These are phyloP conservation scores for Epizoanthus scotinus DNA, from an alignment of 92 coral and sea anemone genomes.

Conservation along the genomic window DNA sequence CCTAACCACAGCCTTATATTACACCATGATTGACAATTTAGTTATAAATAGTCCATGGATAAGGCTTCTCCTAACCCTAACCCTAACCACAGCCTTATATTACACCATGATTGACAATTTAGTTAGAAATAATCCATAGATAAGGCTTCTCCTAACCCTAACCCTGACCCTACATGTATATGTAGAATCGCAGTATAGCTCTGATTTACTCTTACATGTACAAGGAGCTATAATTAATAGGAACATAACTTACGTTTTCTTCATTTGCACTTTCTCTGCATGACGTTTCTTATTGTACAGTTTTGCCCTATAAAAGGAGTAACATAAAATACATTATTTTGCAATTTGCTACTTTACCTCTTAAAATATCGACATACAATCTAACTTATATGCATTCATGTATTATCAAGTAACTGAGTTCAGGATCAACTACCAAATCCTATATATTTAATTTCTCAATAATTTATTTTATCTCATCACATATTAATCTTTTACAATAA, in stretches of 20 bases:
- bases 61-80: not conserved
- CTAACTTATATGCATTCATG: too few species aligned
- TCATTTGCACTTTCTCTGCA: conserved; percentile 99
- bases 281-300: conserved; percentile 94
- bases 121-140: not conserved
- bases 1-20: too few species aligned
- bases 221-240: not conserved
- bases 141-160: not conserved
- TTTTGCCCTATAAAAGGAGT: conserved; percentile 72
- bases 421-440: not conserved
- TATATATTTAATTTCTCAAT: too few species aligned
- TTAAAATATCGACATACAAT: conserved; percentile 2
- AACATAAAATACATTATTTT: not conserved
- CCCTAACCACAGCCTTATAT: too few species aligned
- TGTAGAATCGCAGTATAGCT: too few species aligned
- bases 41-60: not conserved
- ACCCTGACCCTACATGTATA: too few species aligned
- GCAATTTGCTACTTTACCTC: not conserved
- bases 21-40: too few species aligned
- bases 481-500: too few species aligned
- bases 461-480: too few species aligned
- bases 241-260: conserved; percentile 90
- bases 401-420: too few species aligned
- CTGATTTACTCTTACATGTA: too few species aligned
- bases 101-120: too few species aligned